Conservation (phyloP, 37 sponge, comb jelly and placozoan species). For the Chondrosia reniformis region DNA sequence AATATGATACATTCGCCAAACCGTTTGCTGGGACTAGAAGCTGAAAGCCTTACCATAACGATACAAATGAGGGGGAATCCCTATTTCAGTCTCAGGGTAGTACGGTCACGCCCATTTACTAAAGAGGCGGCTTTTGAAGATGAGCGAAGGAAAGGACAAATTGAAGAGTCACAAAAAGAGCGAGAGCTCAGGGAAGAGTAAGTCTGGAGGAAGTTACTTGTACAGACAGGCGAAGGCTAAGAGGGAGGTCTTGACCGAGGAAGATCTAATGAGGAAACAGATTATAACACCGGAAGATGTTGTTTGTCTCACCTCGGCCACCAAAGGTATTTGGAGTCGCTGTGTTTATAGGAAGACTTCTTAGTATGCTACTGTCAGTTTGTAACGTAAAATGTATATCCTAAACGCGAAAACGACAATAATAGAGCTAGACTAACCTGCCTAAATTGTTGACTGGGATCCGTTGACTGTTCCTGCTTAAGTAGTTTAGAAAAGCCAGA, state of each 20-base stretch:
- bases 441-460: no score
- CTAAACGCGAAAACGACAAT: no score
- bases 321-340: no score
- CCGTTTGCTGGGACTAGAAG: slow-evolving; percentile 34
- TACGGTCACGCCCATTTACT: neutral
- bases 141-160: no score
- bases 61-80: slow-evolving; percentile 9
- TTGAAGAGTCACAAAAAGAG: neutral
- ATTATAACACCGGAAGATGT: slow-evolving; percentile 79
- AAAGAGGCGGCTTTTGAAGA: neutral
- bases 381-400: no score
- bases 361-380: no score
- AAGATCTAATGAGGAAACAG: slow-evolving; percentile 53
- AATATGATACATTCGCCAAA: slow-evolving; percentile 46
- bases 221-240: slow-evolving; percentile 32
- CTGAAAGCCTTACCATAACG: slow-evolving; percentile 19
- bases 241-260: slow-evolving; percentile 47
- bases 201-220: neutral
- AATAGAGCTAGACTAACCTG: no score
- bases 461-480: no score
- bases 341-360: no score
- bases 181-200: slow-evolving; percentile 4
- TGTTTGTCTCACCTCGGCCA: slow-evolving; percentile 51
- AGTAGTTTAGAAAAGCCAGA: no score
- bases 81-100: neutral